Conservation (phyloP, 2,797 vertebrate species). For the Nothura maculosa region DNA sequence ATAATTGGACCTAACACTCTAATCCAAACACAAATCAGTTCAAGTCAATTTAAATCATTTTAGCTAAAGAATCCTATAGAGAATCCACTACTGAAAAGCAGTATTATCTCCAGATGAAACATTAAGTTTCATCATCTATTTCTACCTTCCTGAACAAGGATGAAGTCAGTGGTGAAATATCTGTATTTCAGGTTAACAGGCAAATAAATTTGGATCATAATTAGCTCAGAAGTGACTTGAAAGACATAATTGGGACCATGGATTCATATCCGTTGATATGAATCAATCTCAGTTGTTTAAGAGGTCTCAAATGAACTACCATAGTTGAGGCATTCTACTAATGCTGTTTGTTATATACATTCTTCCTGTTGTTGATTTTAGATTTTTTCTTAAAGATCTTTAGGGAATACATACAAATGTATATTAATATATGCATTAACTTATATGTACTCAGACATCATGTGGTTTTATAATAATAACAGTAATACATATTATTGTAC, state of each 20-base stretch:
- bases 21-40: background rate
- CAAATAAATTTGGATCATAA: background rate
- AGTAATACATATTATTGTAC: background rate
- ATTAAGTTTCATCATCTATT: background rate
- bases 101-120: background rate
- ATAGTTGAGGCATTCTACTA: background rate
- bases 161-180: background rate
- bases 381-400: background rate
- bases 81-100: background rate
- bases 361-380: background rate
- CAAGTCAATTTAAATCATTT: background rate
- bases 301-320: background rate
- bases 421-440: background rate
- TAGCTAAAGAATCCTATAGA: background rate
- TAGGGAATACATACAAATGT: background rate
- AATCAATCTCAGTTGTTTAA: background rate
- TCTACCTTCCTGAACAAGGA: background rate
- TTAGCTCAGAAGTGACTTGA: background rate
- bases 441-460: background rate
- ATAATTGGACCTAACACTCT: background rate
- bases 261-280: background rate
- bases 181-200: background rate
- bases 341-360: background rate
- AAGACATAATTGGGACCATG: background rate
- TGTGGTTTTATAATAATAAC: background rate